These are phyloP conservation scores for Chloroceryle aenea DNA, from an alignment of 2,113 vertebrate genomes.

Conservation along the genomic window DNA sequence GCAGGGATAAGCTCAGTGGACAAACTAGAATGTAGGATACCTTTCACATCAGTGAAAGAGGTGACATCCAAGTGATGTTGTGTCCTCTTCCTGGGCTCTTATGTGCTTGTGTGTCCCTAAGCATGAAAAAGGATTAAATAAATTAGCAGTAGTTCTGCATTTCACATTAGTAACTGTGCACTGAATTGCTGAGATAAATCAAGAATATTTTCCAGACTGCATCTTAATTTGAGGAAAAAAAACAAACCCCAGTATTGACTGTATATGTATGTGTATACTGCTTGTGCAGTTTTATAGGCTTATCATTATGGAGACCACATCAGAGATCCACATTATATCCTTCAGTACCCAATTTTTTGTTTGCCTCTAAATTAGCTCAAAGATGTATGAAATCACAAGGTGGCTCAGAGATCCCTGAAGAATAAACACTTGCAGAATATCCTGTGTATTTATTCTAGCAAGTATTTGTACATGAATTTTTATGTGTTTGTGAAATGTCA, in stretches of 20 bases:
- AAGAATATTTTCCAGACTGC: neutral
- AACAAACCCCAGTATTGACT: accelerated
- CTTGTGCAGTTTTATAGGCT: neutral
- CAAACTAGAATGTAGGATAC: neutral
- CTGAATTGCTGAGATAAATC: neutral
- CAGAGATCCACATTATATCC: neutral
- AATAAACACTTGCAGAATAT: neutral
- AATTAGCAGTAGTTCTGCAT: neutral
- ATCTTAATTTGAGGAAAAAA: neutral
- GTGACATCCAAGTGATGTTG: neutral
- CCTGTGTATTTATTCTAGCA: neutral
- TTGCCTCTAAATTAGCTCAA: neutral
- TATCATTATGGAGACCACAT: neutral
- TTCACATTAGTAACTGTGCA: neutral
- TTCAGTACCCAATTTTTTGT: neutral
- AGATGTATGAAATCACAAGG: neutral
- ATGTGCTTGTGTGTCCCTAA: neutral
- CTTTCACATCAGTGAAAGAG: neutral
- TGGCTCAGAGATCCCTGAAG: neutral
- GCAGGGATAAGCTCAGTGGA: neutral
- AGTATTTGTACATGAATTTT: neutral
- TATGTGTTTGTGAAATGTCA: neutral
- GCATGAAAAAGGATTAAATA: neutral
- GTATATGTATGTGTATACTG: neutral
- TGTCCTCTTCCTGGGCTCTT: neutral